These are phyloP conservation scores for Calyptomena viridis DNA, from an alignment of 2,113 vertebrate species.

Conservation along the genomic window DNA sequence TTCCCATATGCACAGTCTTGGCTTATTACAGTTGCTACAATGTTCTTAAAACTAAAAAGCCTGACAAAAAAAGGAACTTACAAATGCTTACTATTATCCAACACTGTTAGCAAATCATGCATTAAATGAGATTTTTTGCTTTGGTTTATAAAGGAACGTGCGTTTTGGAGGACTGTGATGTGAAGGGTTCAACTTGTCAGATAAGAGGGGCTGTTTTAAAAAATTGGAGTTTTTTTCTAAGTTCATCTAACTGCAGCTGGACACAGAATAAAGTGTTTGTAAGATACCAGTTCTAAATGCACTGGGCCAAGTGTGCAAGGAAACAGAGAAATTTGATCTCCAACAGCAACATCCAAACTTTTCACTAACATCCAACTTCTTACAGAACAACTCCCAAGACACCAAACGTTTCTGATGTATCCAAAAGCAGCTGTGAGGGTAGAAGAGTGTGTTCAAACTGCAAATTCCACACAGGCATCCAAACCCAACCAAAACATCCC, in stretches of 20 bases:
- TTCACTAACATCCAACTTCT: not conserved
- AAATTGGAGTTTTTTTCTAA: not conserved
- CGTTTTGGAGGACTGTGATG: not conserved
- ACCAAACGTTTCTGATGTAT: not conserved
- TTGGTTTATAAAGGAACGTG: not conserved
- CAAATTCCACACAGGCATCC: not conserved
- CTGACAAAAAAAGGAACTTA: not conserved
- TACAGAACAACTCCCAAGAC: not conserved
- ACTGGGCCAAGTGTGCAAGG: not conserved
- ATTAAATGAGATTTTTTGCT: slow-evolving; percentile 8
- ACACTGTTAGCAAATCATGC: not conserved
- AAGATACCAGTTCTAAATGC: not conserved
- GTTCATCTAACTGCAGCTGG: not conserved
- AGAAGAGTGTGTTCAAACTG: not conserved
- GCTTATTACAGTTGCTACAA: not conserved
- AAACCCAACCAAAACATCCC: not conserved
- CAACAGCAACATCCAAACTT: not conserved
- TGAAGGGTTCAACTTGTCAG: not conserved
- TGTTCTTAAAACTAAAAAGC: not conserved
- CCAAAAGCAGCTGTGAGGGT: not conserved
- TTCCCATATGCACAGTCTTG: not conserved
- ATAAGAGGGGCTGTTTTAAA: not conserved
- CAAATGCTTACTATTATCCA: not conserved
- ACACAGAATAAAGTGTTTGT: not conserved
- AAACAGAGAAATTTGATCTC: not conserved